phyloP scores from a whole-genome alignment of 2,797 vertebrate genomes.

The Dryobates pubescens region DNA sequence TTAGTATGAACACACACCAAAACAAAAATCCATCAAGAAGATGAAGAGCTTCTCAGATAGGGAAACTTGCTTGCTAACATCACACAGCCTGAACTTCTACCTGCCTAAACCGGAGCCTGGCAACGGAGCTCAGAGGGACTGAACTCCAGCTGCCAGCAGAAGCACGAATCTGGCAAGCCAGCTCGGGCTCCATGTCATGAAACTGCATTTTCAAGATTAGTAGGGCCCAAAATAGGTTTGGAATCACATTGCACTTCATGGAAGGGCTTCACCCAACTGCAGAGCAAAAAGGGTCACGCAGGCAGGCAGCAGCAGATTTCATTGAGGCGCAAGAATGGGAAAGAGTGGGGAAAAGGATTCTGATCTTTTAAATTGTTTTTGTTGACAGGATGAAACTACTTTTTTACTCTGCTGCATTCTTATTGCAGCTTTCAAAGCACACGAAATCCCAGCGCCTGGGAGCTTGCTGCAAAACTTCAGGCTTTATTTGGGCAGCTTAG shows the following conservation, averaged over 20 bases:
- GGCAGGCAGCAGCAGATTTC: not conserved
- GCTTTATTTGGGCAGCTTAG: not conserved
- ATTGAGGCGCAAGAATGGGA: not conserved
- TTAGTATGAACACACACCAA: not conserved
- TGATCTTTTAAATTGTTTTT: not conserved
- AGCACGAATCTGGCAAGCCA: not conserved
- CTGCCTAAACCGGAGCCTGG: not conserved
- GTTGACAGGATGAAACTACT: not conserved
- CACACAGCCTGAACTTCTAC: not conserved
- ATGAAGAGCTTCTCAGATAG: not conserved
- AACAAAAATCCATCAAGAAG: conserved; percentile 30
- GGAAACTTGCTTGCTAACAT: not conserved
- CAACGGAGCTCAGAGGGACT: conserved; percentile 6
- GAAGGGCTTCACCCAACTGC: not conserved
- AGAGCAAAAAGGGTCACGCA: not conserved
- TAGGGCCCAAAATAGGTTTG: conserved; percentile 33
- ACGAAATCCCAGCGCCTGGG: not conserved
- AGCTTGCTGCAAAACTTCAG: not conserved
- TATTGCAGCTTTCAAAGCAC: not conserved
- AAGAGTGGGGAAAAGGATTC: not conserved
- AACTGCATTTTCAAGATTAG: not conserved
- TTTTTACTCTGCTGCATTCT: not conserved
- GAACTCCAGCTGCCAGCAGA: conserved; percentile 8
- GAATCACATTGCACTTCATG: not conserved
- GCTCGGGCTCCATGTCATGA: not conserved